Evolutionary conservation across 1,140 invertebrate genomes (phyloP), one percentile per base, ranked within the genome.

Genomic region (Lepidotrigona ventralis): DNA sequence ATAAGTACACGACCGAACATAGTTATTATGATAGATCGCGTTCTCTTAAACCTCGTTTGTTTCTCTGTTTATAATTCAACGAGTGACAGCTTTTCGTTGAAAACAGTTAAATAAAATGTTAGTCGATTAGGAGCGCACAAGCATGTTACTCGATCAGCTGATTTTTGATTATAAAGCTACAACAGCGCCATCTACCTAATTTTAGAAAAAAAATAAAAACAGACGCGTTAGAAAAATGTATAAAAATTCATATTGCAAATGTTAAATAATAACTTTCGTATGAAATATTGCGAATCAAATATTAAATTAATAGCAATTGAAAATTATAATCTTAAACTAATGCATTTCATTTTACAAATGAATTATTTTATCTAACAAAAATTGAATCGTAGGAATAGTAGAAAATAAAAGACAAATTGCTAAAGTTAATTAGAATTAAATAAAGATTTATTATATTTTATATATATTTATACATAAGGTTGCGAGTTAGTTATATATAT

Each of bases 1-100:
- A 77, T 70, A 71, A 81, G 86, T 26, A 89, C 66, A 85, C 85
- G 88, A 80, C 79, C 78, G 73, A 92, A 92, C 91, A 92, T 92
- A 89, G 80, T 85, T 79, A 70, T 33, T 69, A 75, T 23, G 2
- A 53, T 81, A 70, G 46, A 26, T 64, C 11, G 19, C 15, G 39
- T 60, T 75, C 66, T 14, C 23, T 73, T 81, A 69, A 64, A 15
- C 17, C 21, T 83, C 75, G 46, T n/a, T 71, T 83, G 74, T 83
- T 83, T 78, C 29, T 58, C 1, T 70, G 14, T 21, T 58, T 46
- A 6, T 15, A 33, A 70, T 54, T 21, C 9, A 39, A 63, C 3
- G 8, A 46, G 19, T 83, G 66, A 70, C 26, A 77, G 39, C 29
- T 68, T 54, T 68, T 78, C 8, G 21, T 21, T 29, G n/a, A 33